Evolutionary conservation across 2,797 vertebrate genomes (phyloP), one percentile per base, ranked within the genome.

Genomic region (Falco naumanni): DNA sequence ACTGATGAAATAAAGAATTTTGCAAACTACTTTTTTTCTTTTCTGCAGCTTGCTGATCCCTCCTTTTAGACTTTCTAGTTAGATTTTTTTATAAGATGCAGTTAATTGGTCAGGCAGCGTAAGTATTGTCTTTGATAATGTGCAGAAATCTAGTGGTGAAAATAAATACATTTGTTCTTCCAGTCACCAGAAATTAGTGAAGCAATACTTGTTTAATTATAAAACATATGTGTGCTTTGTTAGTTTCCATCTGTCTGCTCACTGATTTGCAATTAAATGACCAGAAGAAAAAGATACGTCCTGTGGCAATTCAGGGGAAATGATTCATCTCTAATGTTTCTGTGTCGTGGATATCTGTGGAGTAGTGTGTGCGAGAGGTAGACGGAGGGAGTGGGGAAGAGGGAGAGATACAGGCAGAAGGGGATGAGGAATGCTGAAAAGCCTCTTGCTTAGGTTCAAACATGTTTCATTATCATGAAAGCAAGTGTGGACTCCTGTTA

Each of bases 181-280:
- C 60, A 95, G 82, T 84, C 84, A 75, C 68, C 76, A 92, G 83
- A 77, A 97, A 83, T 96, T 95, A 97, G 95, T 89, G 97, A 96
- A 93, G 89, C 89, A 90, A 50, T 84, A 59, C 79, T 92, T 84
- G 95, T 95, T 97, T 96, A 95, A 96, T 94, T 97, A 97, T 92
- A 96, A 97, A 97, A 95, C 89, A 84, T 95, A 94, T 94, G 84
- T 94, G 77, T 93, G 68, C 84, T 96, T 97, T 96, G 84, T 97
- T 85, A 87, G 74, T 95, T 94, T 97, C 91, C 89, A 94, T 97
- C 96, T 97, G 96, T 94, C 92, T 95, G 83, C 90, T 96, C 8
- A 5, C 85, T 95, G 93, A 97, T 96, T 96, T 96, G 90, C 91
- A 97, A 93, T 96, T 97, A 98, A 97, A 97, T 97, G 94, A 98